Conservation (phyloP, 1,140 invertebrate genomes). For the Zaprionus africanus region DNA sequence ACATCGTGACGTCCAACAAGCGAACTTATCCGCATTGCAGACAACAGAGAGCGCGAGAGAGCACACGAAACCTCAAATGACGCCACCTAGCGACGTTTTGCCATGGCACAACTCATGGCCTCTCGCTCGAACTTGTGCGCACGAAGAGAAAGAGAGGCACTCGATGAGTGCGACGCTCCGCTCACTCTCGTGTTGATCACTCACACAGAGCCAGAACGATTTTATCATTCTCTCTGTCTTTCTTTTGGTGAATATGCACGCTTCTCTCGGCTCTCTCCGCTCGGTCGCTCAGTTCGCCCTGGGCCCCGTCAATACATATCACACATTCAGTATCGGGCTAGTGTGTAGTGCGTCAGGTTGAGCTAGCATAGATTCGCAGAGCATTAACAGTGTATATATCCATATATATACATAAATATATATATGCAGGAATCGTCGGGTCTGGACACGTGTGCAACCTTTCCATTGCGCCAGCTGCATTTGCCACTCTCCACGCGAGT, state of each 20-base stretch:
- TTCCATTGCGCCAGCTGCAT: neutral
- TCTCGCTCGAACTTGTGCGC: constrained; percentile 6
- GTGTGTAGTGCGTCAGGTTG: constrained; percentile 17
- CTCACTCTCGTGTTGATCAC: constrained; percentile 4
- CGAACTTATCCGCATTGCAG: neutral
- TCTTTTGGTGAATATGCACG: no score
- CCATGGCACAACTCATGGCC: neutral
- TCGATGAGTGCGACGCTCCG: neutral
- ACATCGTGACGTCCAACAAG: neutral
- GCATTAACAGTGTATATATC: neutral
- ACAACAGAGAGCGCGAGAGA: neutral
- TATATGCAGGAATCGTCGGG: neutral
- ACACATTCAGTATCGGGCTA: constrained; percentile 35
- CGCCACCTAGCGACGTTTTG: neutral
- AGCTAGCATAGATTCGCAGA: neutral
- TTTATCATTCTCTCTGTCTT: no score
- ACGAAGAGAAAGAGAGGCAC: neutral
- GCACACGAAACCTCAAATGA: neutral
- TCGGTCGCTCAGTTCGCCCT: neutral
- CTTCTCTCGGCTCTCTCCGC: neutral
- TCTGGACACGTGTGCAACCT: constrained; percentile 2
- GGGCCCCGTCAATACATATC: neutral
- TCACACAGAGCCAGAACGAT: neutral
- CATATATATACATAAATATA: neutral
- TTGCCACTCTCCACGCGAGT: neutral